Conservation (phyloP, 2,888 invertebrate genomes). For the Camptogramma bilineatum region DNA sequence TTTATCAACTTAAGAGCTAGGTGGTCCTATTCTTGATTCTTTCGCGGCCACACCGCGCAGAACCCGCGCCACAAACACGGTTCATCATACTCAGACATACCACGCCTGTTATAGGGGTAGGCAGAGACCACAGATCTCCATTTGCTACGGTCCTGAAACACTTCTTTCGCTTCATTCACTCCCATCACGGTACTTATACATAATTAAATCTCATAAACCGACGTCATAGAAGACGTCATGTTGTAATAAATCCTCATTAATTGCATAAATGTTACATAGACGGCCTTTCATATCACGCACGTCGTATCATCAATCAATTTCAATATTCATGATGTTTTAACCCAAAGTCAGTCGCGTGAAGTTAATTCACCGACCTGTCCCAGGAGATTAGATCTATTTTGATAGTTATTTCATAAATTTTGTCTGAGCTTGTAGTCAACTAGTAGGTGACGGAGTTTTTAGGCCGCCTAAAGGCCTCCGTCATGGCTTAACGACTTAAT, state of each 20-base stretch:
- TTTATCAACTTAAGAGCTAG: too few relatives aligned
- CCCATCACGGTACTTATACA: background rate
- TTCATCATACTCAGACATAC: too few relatives aligned
- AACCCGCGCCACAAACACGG: too few relatives aligned
- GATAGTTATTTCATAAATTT: slow-evolving; percentile 42
- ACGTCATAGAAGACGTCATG: background rate
- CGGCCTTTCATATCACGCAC: slow-evolving; percentile 13
- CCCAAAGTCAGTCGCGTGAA: slow-evolving; percentile 34
- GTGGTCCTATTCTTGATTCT: too few relatives aligned
- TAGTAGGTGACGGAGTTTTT: too few relatives aligned
- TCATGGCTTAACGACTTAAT: too few relatives aligned
- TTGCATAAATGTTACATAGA: background rate
- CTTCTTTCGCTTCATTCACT: background rate
- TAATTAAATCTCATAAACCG: background rate
- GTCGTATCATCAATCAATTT: slow-evolving; percentile 41
- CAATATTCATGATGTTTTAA: slow-evolving; percentile 43
- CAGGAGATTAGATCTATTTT: slow-evolving; percentile 42
- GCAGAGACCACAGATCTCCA: too few relatives aligned
- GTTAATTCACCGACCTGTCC: slow-evolving; percentile 39
- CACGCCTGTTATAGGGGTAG: too few relatives aligned
- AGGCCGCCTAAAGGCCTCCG: too few relatives aligned
- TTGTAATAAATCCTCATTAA: background rate
- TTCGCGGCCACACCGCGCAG: too few relatives aligned
- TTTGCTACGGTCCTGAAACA: too few relatives aligned
- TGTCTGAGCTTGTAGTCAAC: too few relatives aligned